Evolutionary conservation across 1,140 invertebrate genomes (phyloP), one percentile per base, ranked within the genome.

Genomic region (Atta colombica): DNA sequence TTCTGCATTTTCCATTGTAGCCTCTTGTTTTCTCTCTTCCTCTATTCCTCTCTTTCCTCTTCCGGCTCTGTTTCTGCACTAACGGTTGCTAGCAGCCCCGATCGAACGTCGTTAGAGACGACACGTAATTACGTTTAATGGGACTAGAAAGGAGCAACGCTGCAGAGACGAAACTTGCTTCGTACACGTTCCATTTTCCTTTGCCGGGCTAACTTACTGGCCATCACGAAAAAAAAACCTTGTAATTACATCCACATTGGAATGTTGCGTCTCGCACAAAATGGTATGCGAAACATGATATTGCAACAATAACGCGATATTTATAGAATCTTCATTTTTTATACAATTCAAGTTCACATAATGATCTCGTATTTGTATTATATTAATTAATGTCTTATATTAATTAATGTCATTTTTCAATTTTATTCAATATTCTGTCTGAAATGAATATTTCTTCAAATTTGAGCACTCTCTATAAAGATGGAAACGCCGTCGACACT

Each of bases 381-480:
- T 18, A 35, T 35, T 74, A 84, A 61, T 74, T 84, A 12, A 66
- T 14, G 8, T 61, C 31, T 25, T 25, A 25, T 25, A 25, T 25
- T 74, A 84, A 63, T 74, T 84, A 12, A 68, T 16, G 8, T 61
- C 31, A 7, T 68, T 18, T 10, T 18, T 35, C 14, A 63, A 63
- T 72, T 28, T 75, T 63, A 18, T 35, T 45, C 28, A 65, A 63
- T 63, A 28, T 77, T 60, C 45, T 25, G 4, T 31, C 8, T 16
- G 28, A 31, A 71, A 55, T 53, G 21, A 18, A 35, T 51, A 58
- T 86, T 88, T 81, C 82, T 86, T 80, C 35, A 16, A 68, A 90
- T 85, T 89, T 89, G 90, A 91, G 90, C 87, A 91, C 91, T 92
- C 87, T 92, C 89, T 90, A 91, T 89, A 92, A 94, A 94, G 91